phyloP scores from a whole-genome alignment of 1,140 invertebrate species.

The Ctenoplectra terminalis region DNA sequence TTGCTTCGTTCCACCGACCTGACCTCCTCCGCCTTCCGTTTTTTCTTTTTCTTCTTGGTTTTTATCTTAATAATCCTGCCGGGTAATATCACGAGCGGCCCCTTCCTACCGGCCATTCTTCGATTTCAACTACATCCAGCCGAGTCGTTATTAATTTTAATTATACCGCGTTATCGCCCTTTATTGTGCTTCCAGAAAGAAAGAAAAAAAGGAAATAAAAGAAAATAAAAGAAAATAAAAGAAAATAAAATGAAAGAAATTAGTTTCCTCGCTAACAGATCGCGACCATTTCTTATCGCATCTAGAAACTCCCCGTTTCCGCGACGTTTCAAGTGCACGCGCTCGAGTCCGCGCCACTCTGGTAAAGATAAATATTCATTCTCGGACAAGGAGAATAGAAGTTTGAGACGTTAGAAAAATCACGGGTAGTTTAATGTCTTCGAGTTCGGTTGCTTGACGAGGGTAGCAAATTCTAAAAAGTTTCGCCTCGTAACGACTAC shows the following conservation, averaged over 20 bases:
- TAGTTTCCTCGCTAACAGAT: not conserved
- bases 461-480: not conserved
- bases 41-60: constrained; percentile 14
- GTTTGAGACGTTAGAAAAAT: constrained; percentile 12
- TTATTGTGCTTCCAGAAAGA: constrained; percentile 29
- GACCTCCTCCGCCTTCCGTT: constrained; percentile 9
- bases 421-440: constrained; percentile 15
- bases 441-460: constrained; percentile 16
- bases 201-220: no score
- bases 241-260: no score
- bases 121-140: constrained; percentile 28
- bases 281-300: not conserved
- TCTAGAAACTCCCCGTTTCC: not conserved
- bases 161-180: constrained; percentile 37
- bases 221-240: no score
- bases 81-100: constrained; percentile 49
- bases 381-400: not conserved
- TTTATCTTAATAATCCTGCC: constrained; percentile 63
- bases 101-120: constrained; percentile 18
- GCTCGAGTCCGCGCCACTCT: not conserved
- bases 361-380: constrained; percentile 33
- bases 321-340: not conserved
- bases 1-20: constrained; percentile 23
- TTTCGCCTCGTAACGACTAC: constrained; percentile 4
- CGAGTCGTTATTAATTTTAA: constrained; percentile 46